These are phyloP conservation scores for Hirtodrosophila duncani DNA, from an alignment of 2,888 invertebrate genomes.

Conservation along the genomic window DNA sequence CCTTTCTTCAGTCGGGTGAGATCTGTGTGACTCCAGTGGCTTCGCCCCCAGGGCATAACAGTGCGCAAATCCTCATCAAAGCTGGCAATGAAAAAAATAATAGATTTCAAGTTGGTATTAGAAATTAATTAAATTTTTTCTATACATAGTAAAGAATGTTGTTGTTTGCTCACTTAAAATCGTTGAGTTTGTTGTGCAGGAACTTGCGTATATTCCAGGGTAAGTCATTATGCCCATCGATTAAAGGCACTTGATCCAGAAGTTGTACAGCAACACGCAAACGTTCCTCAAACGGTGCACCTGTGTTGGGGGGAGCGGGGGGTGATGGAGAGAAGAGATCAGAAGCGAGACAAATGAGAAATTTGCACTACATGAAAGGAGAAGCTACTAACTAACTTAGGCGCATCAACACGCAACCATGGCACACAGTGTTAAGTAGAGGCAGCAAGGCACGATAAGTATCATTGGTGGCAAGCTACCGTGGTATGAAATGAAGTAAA, in stretches of 20 bases:
- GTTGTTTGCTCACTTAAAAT: conserved; percentile 82
- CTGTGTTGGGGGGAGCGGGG: conserved; percentile 63
- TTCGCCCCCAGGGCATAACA: conserved; percentile 85
- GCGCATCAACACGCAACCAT: conserved; percentile 38
- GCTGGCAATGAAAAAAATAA: conserved; percentile 70
- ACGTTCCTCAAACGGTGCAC: conserved; percentile 87
- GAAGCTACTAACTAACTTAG: conserved; percentile 50
- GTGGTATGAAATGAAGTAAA: too few relatives aligned
- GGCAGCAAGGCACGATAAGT: too few relatives aligned
- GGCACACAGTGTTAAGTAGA: too few relatives aligned
- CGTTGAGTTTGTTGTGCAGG: conserved; percentile 91
- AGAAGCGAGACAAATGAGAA: conserved; percentile 7
- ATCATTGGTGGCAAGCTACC: too few relatives aligned
- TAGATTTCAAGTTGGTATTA: conserved; percentile 19
- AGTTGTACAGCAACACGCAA: conserved; percentile 86
- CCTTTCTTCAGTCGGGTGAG: conserved; percentile 85
- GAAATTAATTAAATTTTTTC: conserved; percentile 42
- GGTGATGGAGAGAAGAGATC: neutral
- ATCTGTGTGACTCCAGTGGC: conserved; percentile 89
- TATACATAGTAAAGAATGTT: conserved; percentile 34
- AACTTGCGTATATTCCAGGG: conserved; percentile 95
- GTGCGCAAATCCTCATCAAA: conserved; percentile 85
- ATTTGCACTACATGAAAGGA: conserved; percentile 28
- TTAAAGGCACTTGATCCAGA: conserved; percentile 87
- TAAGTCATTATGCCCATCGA: conserved; percentile 93